Conservation (phyloP, 2,888 invertebrate species). For the Tinea trinotella region DNA sequence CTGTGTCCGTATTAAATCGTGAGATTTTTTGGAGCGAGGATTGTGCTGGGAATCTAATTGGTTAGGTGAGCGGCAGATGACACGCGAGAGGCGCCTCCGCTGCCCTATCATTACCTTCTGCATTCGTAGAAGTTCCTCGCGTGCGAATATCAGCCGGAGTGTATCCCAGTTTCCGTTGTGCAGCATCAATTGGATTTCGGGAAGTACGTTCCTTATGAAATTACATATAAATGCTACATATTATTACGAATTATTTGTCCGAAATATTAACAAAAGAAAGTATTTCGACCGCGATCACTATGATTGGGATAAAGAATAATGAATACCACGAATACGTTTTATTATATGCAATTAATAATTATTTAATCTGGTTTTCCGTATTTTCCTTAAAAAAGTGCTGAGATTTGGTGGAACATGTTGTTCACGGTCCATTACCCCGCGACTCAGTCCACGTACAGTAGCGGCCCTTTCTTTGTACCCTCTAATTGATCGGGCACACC, state of each 20-base stretch:
- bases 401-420: neutral
- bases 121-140: conserved; percentile 16
- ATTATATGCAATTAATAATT: neutral
- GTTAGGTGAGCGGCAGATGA: neutral
- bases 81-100: conserved; percentile 14
- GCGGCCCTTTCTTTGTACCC: conserved; percentile 27
- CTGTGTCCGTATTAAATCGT: conserved; percentile 14
- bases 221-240: conserved; percentile 7
- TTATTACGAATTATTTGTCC: neutral
- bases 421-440: conserved; percentile 21
- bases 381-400: neutral
- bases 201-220: neutral
- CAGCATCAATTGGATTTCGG: conserved; percentile 2
- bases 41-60: conserved; percentile 11
- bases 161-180: neutral
- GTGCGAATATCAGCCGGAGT: conserved; percentile 8
- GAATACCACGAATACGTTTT: neutral
- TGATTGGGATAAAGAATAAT: too few relatives aligned
- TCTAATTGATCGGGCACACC: conserved; percentile 46
- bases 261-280: neutral
- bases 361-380: neutral
- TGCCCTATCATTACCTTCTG: conserved; percentile 9
- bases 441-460: conserved; percentile 22
- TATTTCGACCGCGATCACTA: neutral
- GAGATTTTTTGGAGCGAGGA: conserved; percentile 13